Percentiles rank a stretch among this genome's conserved stretches.
These are phyloP conservation scores for Philonicus albiceps DNA, from an alignment of 2,888 invertebrate genomes.

Conservation along the genomic window DNA sequence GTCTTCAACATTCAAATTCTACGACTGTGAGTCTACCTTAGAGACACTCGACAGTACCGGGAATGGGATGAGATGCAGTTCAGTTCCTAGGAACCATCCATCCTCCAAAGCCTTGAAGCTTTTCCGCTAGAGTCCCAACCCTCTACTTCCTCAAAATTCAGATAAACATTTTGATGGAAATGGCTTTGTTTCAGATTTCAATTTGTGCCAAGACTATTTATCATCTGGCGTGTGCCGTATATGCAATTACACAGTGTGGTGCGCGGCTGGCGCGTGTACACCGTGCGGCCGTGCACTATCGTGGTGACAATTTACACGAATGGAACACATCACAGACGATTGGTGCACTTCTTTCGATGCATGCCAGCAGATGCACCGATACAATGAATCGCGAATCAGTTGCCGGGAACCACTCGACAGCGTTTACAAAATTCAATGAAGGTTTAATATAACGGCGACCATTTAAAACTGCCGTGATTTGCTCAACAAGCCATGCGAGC, in stretches of 20 bases:
- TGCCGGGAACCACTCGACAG: not conserved
- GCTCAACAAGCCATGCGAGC: conserved; percentile 16
- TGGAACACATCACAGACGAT: not conserved
- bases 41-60: not conserved
- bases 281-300: not conserved
- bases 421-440: not conserved
- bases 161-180: conserved; percentile 16
- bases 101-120: not conserved
- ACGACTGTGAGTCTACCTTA: not conserved
- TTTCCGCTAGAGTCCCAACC: not conserved
- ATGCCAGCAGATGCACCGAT: not conserved
- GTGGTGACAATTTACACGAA: not conserved
- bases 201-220: conserved; percentile 9
- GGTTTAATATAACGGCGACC: not conserved
- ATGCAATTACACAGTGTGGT: not conserved
- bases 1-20: not conserved
- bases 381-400: not conserved
- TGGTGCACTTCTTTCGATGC: not conserved
- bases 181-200: conserved; percentile 27
- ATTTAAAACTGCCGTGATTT: conserved; percentile 31
- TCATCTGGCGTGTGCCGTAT: not conserved
- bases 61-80: not conserved
- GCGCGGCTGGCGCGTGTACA: not conserved
- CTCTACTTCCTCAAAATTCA: not conserved
- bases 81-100: not conserved